Evolutionary conservation across 2,888 invertebrate genomes (phyloP), one percentile per base, ranked within the genome.

Genomic region (Rhaphigaster nebulosa): DNA sequence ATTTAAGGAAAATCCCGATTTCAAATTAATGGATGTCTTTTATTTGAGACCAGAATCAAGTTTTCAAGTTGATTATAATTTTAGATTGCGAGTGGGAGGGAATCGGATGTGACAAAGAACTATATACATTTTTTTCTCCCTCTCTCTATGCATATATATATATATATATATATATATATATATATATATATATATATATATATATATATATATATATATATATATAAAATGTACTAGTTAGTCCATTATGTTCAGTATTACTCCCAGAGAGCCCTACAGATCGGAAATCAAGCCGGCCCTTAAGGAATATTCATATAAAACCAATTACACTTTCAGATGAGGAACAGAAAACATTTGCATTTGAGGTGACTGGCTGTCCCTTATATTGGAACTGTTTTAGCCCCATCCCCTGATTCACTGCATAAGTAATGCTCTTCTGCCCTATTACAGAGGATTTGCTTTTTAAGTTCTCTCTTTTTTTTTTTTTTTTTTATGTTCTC

Each of bases 311-410:
- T 84, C 84, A 84, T 84, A 50, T 50, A 84, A 84, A 84, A 84
- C 1, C 84, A 84, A 84, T 84, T 84, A 45, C 15, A 84, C 84
- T 45, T 84, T 84, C 26, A 84, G 45, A 84, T 84, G 84, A 84
- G 84, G 84, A 50, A 84, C n/a, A 84, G 84, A 84, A 84, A 84
- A 84, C 84, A 84, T 84, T 84, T 84, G 84, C 84, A 84, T 84
- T 84, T 45, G 45, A 84, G 84, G 45, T 45, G 45, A 50, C 84
- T 84, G 84, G 45, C 84, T 84, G 84, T n/a, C 45, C 84, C n/a
- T 84, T 84, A 50, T 41, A 84, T 84, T 84, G 84, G 13, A 84
- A 84, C 84, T 41, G 84, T 84, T 84, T 50, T 84, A 41, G 45
- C n/a, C 84, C 45, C 45, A 6, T 45, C 45, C 84, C n/a, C 41